Percentiles rank a stretch among this genome's conserved stretches.
These are phyloP conservation scores for Champsocephalus gunnari DNA, from an alignment of 2,797 vertebrate genomes.

Conservation along the genomic window DNA sequence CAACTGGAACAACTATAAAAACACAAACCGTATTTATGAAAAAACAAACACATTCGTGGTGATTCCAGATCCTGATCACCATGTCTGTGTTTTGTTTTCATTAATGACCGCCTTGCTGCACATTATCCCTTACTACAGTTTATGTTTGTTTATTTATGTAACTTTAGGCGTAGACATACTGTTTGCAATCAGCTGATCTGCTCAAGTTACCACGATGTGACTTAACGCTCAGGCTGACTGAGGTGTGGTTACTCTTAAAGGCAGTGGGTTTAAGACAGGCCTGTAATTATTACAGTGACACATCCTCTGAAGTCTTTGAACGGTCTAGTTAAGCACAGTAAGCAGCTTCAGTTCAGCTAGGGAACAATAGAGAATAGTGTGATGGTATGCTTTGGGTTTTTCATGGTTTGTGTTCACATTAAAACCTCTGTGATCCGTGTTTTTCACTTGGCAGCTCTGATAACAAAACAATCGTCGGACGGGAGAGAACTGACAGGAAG, in stretches of 20 bases:
- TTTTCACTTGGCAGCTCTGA: not conserved
- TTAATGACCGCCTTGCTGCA: too few species aligned
- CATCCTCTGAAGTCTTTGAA: conserved; percentile 2
- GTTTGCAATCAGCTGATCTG: too few species aligned
- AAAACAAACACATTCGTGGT: too few species aligned
- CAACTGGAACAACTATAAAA: not conserved
- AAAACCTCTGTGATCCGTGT: not conserved
- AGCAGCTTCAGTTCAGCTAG: not conserved
- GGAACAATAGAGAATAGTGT: not conserved
- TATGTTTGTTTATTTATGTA: too few species aligned
- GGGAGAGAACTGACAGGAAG: not conserved
- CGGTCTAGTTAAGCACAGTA: not conserved
- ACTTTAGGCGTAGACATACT: too few species aligned
- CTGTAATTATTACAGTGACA: conserved; percentile 30
- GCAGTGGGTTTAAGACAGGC: conserved; percentile 19
- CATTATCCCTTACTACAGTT: too few species aligned
- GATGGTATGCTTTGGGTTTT: not conserved
- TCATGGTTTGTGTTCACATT: too few species aligned
- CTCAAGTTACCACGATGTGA: too few species aligned
- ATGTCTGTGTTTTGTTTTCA: too few species aligned
- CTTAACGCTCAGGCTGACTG: not conserved
- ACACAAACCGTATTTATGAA: not conserved
- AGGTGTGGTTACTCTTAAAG: conserved; percentile 11
- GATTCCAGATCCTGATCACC: too few species aligned
- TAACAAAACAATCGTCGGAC: not conserved